These are phyloP conservation scores for Tapirus terrestris DNA, from an alignment of 2,113 vertebrate species.

Conservation along the genomic window DNA sequence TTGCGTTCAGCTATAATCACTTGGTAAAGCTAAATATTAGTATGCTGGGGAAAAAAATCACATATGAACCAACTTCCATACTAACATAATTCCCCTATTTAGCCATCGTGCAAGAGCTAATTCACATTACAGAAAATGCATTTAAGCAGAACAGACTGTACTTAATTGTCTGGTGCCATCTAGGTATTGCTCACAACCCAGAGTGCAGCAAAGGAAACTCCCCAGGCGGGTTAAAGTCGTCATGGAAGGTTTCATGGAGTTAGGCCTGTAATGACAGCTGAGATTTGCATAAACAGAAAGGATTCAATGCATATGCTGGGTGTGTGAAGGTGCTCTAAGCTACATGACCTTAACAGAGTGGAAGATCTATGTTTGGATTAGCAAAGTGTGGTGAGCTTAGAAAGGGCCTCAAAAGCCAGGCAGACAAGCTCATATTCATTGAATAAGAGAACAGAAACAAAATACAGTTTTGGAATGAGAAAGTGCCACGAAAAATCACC, in stretches of 20 bases:
- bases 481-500: background rate
- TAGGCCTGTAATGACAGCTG: slow-evolving; percentile 4
- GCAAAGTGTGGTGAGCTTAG: background rate
- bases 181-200: slow-evolving; percentile 26
- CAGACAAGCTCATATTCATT: background rate
- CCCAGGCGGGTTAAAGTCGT: background rate
- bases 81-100: slow-evolving; percentile 6
- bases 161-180: slow-evolving; percentile 35
- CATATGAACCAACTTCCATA: background rate
- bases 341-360: background rate
- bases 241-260: slow-evolving; percentile 43
- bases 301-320: background rate
- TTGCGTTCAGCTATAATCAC: background rate
- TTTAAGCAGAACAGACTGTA: slow-evolving; percentile 25
- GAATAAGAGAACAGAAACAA: background rate
- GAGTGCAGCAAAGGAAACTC: background rate
- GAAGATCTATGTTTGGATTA: slow-evolving; percentile 45
- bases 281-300: slow-evolving; percentile 43
- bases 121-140: slow-evolving; percentile 36
- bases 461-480: background rate
- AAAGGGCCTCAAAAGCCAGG: background rate
- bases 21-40: background rate
- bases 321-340: background rate
- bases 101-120: background rate
- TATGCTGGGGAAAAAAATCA: background rate